These are phyloP conservation scores for Epinephelus awoara DNA, from an alignment of 2,797 vertebrate species.

Conservation along the genomic window DNA sequence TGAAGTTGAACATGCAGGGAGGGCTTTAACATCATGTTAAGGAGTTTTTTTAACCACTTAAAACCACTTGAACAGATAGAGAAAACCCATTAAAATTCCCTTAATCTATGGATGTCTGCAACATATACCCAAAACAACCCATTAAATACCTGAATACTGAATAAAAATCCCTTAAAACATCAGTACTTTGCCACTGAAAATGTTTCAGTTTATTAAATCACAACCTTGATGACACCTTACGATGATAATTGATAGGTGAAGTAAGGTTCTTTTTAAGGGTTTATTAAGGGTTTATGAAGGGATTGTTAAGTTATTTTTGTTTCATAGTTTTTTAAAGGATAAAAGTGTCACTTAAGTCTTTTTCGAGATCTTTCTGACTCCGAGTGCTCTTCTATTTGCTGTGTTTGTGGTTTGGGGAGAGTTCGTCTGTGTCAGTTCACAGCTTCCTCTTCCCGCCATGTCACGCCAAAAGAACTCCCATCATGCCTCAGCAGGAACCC, in stretches of 20 bases:
- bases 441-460: neutral
- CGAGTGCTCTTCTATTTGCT: neutral
- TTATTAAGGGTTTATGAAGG: neutral
- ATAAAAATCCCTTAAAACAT: neutral
- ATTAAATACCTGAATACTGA: neutral
- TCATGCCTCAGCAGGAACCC: slow-evolving; percentile 33
- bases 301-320: slow-evolving; percentile 24
- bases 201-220: neutral
- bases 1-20: neutral
- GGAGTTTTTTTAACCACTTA: neutral
- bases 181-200: neutral
- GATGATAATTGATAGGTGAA: neutral
- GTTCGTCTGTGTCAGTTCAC: slow-evolving; percentile 19
- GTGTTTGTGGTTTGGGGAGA: slow-evolving; percentile 1
- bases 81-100: neutral
- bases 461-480: slow-evolving; percentile 28
- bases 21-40: neutral
- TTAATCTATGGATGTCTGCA: neutral
- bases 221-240: neutral
- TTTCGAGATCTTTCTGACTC: neutral
- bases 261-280: neutral
- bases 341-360: slow-evolving; percentile 3
- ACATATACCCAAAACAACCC: neutral
- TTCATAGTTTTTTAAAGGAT: slow-evolving; percentile 25
- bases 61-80: neutral